These are phyloP conservation scores for Ceratina japonica DNA, from an alignment of 1,140 invertebrate genomes.

Conservation along the genomic window DNA sequence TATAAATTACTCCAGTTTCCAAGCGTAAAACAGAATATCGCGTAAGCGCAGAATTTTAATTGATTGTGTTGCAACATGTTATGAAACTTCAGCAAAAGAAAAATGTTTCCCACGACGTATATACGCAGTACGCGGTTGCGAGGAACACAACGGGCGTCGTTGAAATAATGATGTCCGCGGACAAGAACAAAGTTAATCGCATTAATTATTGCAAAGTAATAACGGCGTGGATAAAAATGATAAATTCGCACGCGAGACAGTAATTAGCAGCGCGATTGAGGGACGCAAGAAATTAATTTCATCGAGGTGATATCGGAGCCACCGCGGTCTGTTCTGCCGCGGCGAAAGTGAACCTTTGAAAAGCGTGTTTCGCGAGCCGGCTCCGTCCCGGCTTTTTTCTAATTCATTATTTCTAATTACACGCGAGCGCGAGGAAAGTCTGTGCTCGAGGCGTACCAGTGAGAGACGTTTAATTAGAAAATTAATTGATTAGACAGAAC, in stretches of 20 bases:
- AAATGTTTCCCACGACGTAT: background rate
- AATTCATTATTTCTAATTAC: conserved; percentile 43
- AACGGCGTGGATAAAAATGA: background rate
- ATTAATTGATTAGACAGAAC: conserved; percentile 30
- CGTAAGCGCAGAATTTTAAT: too few species aligned
- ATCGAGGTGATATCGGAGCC: conserved; percentile 14
- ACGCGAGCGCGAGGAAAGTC: conserved; percentile 4
- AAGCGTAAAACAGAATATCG: too few species aligned
- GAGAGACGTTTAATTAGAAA: conserved; percentile 17
- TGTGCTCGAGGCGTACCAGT: background rate
- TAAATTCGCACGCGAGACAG: background rate
- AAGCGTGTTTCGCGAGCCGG: background rate
- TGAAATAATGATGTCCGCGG: background rate
- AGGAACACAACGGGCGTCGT: background rate
- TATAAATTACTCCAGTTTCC: too few species aligned
- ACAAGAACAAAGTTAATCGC: background rate
- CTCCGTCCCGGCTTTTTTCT: background rate
- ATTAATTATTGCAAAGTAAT: conserved; percentile 17
- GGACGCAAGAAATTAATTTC: conserved; percentile 7
- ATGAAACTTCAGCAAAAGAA: background rate
- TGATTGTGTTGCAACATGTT: background rate
- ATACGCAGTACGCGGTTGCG: background rate
- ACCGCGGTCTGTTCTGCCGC: background rate
- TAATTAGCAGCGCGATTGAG: conserved; percentile 2
- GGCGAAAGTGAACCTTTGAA: conserved; percentile 26